Evolutionary conservation across 2,888 invertebrate genomes (phyloP), one percentile per base, ranked within the genome.

Genomic region (Rapana venosa): DNA sequence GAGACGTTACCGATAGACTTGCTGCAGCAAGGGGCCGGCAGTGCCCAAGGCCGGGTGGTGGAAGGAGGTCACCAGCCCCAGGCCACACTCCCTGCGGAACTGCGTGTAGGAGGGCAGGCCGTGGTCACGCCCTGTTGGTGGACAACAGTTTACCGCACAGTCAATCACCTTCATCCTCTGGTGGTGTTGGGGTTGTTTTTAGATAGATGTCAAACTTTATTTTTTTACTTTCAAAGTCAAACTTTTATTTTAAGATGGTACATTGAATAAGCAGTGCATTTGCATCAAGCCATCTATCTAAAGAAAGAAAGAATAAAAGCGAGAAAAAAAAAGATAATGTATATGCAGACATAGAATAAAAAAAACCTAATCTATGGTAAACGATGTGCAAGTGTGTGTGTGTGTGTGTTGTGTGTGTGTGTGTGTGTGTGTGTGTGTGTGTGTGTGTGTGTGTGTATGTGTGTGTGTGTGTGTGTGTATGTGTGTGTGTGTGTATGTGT

Each of bases 101-200:
- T 26, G n/a, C 1, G 35, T 30, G 85, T 36, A 89, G 1, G 89
- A 77, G 6, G 84, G 89, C 74, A 89, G 56, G 0, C 89, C 89
- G 30, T 89, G 89, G 61, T 89, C 89, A 36, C 89, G 89, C 20
- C 89, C 87, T 87, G 87, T 32, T 4, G 11, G 32, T 13, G 30
- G 22, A 17, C 85, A 85, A 20, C 79, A n/a, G 4, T 26, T 17
- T 20, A 8, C 13, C 77, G 26, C 77, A 77, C 77, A 22, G 17
- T 8, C 26, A 8, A 22, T 8, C 77, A 77, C 15, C 13, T 30
- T 20, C 77, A 77, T 30, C 6, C 13, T 22, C n/a, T n/a, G n/a
- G n/a, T n/a, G n/a, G n/a, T n/a, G n/a, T n/a, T n/a, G n/a, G n/a
- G 26, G 6, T 8, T 26, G 26, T 30, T 20, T 8, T n/a, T 6